Conservation (phyloP, 2,888 invertebrate species). For the Glomeris marginata region DNA sequence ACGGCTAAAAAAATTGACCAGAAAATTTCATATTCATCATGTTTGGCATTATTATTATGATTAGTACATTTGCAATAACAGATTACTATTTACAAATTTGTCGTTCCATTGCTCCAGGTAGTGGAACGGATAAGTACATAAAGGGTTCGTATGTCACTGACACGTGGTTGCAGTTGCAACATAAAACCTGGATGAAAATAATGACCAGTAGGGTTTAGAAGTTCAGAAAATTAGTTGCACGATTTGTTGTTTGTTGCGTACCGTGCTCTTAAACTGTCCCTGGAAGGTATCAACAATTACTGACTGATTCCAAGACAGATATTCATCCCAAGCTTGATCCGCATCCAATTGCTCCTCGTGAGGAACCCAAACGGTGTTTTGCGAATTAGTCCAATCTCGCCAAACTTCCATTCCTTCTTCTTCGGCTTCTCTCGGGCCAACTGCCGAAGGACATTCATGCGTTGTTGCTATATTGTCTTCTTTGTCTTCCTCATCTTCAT, state of each 20-base stretch:
- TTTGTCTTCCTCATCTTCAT: slow-evolving; percentile 7
- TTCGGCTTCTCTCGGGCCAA: slow-evolving; percentile 18
- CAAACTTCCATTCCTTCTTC: slow-evolving; percentile 19
- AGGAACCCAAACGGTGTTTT: slow-evolving; percentile 1
- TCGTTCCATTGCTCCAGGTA: slow-evolving; percentile 45
- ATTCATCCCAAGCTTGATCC: slow-evolving; percentile 41
- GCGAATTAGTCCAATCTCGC: neutral
- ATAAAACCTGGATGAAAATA: slow-evolving; percentile 38
- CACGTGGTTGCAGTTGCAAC: slow-evolving; percentile 42
- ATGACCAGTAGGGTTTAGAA: neutral
- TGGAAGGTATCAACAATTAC: slow-evolving; percentile 46
- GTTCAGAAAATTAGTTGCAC: too few relatives aligned
- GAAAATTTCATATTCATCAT: too few relatives aligned
- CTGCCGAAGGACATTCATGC: too few relatives aligned
- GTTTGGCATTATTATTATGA: neutral
- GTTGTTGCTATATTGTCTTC: too few relatives aligned
- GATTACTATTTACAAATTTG: slow-evolving; percentile 35
- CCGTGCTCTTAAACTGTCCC: slow-evolving; percentile 47
- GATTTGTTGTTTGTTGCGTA: slow-evolving; percentile 29
- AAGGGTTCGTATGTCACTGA: slow-evolving; percentile 50
- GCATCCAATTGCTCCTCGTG: slow-evolving; percentile 29
- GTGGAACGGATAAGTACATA: slow-evolving; percentile 49
- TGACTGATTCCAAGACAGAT: slow-evolving; percentile 40
- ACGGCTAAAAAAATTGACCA: slow-evolving; percentile 35
- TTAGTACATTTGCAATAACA: neutral